A percentile compares a stretch with the other conserved stretches of the same genome.
phyloP scores from a whole-genome alignment of 1,140 invertebrate genomes.

The Trichogramma pretiosum region DNA sequence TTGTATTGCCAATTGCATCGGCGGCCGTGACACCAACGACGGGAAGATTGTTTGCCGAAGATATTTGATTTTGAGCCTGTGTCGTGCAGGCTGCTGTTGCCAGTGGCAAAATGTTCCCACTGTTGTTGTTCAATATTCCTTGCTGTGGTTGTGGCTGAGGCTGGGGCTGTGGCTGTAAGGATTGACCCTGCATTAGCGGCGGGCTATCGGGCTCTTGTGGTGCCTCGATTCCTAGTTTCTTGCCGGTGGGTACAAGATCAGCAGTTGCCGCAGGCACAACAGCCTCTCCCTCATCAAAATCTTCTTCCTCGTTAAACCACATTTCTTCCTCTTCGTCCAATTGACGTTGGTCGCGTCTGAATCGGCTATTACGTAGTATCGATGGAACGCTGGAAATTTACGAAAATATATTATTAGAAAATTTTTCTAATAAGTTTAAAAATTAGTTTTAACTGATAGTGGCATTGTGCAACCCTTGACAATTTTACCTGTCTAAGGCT shows the following conservation, averaged over 20 bases:
- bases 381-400: slow-evolving; percentile 54
- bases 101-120: too few relatives aligned
- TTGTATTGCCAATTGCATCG: slow-evolving; percentile 40
- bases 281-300: slow-evolving; percentile 76
- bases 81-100: slow-evolving; percentile 37
- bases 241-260: slow-evolving; percentile 35
- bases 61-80: too few relatives aligned
- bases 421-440: neutral
- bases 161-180: slow-evolving; percentile 29
- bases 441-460: too few relatives aligned
- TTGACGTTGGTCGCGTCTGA: slow-evolving; percentile 81
- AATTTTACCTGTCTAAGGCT: slow-evolving; percentile 62
- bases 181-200: slow-evolving; percentile 2
- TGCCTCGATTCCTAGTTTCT: too few relatives aligned
- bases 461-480: too few relatives aligned
- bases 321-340: slow-evolving; percentile 96
- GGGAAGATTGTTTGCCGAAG: slow-evolving; percentile 36
- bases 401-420: neutral
- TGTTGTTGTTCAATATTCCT: slow-evolving; percentile 46
- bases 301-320: slow-evolving; percentile 97
- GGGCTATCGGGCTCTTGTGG: too few relatives aligned
- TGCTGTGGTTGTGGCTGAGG: slow-evolving; percentile 33
- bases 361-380: slow-evolving; percentile 70
- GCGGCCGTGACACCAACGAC: slow-evolving; percentile 25
- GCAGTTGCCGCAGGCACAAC: slow-evolving; percentile 48